A percentile compares a stretch with the other conserved stretches of the same genome.
These are phyloP conservation scores for Aurelia coerulea DNA, from an alignment of 30 jellyfish, hydroid and myxozoan genomes.

Conservation along the genomic window DNA sequence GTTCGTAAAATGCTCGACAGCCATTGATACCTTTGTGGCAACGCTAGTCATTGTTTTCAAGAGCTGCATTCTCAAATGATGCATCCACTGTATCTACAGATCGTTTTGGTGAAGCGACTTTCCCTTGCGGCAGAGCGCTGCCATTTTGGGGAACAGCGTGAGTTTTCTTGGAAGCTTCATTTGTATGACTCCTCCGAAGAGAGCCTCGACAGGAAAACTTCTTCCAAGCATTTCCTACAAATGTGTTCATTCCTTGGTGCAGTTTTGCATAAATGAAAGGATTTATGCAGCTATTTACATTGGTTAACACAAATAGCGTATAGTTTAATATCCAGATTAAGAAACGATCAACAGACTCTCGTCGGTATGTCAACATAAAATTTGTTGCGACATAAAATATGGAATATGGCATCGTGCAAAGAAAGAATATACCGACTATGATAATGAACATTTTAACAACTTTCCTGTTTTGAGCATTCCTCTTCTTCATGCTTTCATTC, in stretches of 20 bases:
- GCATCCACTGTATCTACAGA: no score
- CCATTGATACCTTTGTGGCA: no score
- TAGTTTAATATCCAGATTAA: constrained; percentile 31
- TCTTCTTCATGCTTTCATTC: neutral
- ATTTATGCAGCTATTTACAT: constrained; percentile 56
- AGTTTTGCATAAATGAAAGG: constrained; percentile 60
- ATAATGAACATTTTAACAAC: constrained; percentile 50
- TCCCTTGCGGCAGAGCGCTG: no score
- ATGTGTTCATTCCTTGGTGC: constrained; percentile 1
- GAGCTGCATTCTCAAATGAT: no score
- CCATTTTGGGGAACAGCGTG: no score
- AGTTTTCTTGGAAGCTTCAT: no score
- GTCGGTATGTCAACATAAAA: constrained; percentile 14
- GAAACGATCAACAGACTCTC: neutral
- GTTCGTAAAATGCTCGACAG: no score
- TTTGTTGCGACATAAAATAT: constrained; percentile 7
- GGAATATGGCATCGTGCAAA: constrained; percentile 54
- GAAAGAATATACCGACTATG: constrained; percentile 17
- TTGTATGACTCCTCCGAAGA: no score
- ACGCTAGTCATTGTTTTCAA: no score
- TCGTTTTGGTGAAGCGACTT: no score
- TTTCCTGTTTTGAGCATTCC: constrained; percentile 22
- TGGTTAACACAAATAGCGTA: constrained; percentile 28
- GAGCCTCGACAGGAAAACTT: no score
- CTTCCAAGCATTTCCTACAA: neutral